Base-by-base conservation (phyloP, 1,140 invertebrate genomes). In the Metopolophium dirhodum region DNA sequence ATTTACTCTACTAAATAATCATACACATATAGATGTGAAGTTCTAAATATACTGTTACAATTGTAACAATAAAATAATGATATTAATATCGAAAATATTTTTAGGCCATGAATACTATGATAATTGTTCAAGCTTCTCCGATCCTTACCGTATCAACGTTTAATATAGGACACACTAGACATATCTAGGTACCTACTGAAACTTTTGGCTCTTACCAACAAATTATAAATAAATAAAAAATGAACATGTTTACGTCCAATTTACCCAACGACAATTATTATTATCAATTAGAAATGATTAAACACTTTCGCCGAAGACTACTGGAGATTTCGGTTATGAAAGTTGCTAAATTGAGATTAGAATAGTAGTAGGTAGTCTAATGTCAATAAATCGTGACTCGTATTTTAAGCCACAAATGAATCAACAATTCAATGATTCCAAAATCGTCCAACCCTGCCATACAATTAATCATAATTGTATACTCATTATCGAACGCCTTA, bases 301-400 rank as follows among this genome's bases (percentile, higher is more conserved):
- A 87, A 87, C 90, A 77, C 90, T 91, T 91, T 91, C 90, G 57
- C 57, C 26, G 41, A 68, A 45, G 11, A 77, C 41, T 35, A 22
- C 54, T 47, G 30, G 35, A 68, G 57, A 68, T 91, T 47, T 68
- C 41, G 54, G 57, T 61, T 77, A 91, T n/a, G 90, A 91, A 91
- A 91, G 90, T 91, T 47, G 37, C 90, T n/a, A 20, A 91, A 77
- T 77, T 20, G 61, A 35, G 49, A 91, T 37, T 49, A 85, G 57
- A 47, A 61, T 57, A 35, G 54, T 61, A 30, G 89, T 26, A 47
- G 61, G 37, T 51, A 30, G 83, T 18, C 37, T 57, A 90, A 90
- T 68, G 57, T 91, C 90, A 77, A 91, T 77, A 77, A 77, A 77
- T 91, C 90, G 90, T 91, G 90, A 91, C 90, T 91, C 1, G 90